phyloP scores from a whole-genome alignment of 2,113 vertebrate species.

The Carassius carassius region DNA sequence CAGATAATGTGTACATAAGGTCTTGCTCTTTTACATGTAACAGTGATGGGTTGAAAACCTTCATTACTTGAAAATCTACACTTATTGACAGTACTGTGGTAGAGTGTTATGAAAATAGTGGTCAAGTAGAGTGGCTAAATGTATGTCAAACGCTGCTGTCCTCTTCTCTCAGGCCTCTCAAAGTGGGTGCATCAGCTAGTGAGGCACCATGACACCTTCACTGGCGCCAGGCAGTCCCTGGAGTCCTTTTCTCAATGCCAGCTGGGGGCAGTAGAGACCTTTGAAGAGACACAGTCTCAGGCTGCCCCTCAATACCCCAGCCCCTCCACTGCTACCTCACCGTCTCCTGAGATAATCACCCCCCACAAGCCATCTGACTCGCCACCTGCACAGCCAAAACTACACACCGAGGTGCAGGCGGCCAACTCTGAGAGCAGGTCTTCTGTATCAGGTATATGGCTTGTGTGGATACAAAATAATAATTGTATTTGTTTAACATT shows the following conservation, averaged over 20 bases:
- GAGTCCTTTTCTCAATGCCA: constrained; percentile 69
- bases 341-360: constrained; percentile 31
- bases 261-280: constrained; percentile 52
- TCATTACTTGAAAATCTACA: constrained; percentile 49
- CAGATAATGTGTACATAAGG: constrained; percentile 50
- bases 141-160: constrained; percentile 31
- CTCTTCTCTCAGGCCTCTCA: constrained; percentile 81
- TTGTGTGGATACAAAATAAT: neutral
- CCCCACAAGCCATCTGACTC: neutral
- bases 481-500: neutral
- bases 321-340: neutral
- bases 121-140: constrained; percentile 14
- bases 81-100: constrained; percentile 19
- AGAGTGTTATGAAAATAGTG: constrained; percentile 52
- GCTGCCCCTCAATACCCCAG: neutral
- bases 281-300: constrained; percentile 19
- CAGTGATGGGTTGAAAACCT: constrained; percentile 42
- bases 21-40: constrained; percentile 54
- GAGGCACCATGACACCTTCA: constrained; percentile 83
- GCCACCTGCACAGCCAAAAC: neutral
- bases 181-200: constrained; percentile 95
- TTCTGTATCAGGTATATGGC: constrained; percentile 39
- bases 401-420: constrained; percentile 12
- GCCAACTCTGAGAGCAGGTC: neutral
- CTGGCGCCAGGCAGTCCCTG: constrained; percentile 82